Evolutionary conservation across 2,113 vertebrate species (phyloP).

Genomic region (Brachypodius melanocephalos): DNA sequence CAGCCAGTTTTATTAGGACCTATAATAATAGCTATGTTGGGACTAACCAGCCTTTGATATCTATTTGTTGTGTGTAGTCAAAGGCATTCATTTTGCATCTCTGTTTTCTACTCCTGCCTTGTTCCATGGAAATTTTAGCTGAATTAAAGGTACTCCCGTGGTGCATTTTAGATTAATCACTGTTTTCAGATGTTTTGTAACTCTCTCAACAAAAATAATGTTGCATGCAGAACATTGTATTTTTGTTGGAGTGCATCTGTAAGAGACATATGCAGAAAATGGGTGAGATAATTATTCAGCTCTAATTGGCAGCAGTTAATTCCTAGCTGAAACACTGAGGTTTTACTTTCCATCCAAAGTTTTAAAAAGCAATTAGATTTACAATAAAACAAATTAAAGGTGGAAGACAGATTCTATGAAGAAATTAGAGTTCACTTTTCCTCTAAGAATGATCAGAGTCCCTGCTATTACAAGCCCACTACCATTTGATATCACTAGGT

Average conservation of each 20-base stretch:
- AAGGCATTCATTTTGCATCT: neutral
- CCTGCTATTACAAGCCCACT: neutral
- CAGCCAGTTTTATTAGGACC: neutral
- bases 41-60: neutral
- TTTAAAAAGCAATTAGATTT: neutral
- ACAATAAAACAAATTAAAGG: neutral
- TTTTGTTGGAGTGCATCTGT: neutral
- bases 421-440: neutral
- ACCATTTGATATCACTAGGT: neutral
- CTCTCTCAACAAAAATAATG: neutral
- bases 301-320: neutral
- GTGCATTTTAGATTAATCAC: neutral
- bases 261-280: neutral
- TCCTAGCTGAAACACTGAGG: neutral
- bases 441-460: neutral
- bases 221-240: neutral
- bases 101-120: neutral
- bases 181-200: neutral
- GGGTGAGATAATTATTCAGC: neutral
- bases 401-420: neutral
- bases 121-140: neutral
- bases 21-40: neutral
- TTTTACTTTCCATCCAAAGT: neutral
- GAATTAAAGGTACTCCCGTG: neutral
- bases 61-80: fast-evolving